Percentiles rank a stretch among this genome's conserved stretches.
phyloP scores from a whole-genome alignment of 2,797 vertebrate species.

The Okamejei kenojei region DNA sequence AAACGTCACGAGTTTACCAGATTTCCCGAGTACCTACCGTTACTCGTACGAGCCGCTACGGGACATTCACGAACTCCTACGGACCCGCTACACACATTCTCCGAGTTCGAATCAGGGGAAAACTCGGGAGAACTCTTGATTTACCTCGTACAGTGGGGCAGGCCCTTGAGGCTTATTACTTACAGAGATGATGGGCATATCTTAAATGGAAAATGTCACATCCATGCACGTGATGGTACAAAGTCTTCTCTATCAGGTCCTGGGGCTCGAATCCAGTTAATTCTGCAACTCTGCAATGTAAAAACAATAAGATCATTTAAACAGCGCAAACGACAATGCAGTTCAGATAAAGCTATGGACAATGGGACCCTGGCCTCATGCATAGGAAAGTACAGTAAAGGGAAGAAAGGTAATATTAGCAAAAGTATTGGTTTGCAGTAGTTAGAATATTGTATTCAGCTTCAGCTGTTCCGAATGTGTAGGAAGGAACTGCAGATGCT shows the following conservation, averaged over 20 bases:
- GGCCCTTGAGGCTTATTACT: constrained; percentile 52
- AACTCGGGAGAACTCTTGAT: no score
- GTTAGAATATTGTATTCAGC: not conserved
- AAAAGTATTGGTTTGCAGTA: not conserved
- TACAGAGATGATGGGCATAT: constrained; percentile 80
- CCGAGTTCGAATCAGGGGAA: no score
- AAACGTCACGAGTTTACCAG: no score
- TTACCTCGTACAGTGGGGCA: no score
- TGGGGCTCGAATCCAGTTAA: constrained; percentile 88
- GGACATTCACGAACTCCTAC: no score
- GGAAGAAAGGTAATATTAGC: not conserved
- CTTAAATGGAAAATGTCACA: constrained; percentile 83
- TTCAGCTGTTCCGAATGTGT: not conserved
- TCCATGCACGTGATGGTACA: constrained; percentile 85
- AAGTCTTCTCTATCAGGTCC: constrained; percentile 90
- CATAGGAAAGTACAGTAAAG: not conserved
- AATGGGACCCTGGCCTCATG: not conserved
- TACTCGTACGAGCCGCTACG: no score
- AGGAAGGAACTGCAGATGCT: no score
- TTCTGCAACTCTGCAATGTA: constrained; percentile 75
- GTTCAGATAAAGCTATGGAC: not conserved
- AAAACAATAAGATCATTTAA: not conserved
- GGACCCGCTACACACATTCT: no score
- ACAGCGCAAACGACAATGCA: not conserved
- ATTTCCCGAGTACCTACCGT: no score